Base-by-base conservation (phyloP, 1,140 invertebrate genomes). In the Mesaphorura yosii region DNA sequence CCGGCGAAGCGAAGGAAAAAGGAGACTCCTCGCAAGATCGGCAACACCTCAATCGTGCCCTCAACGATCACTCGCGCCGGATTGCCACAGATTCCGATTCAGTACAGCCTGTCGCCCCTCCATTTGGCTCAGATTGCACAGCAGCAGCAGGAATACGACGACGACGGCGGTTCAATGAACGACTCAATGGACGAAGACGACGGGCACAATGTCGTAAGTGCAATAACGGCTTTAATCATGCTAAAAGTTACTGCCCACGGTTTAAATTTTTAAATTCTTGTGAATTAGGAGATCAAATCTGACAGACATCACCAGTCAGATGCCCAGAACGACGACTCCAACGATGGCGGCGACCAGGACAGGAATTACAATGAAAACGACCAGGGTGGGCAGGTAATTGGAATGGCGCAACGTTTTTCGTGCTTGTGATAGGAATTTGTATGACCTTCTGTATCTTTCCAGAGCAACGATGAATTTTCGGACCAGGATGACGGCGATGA, bases 1-100 rank as follows among this genome's bases (percentile, higher is more conserved):
- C n/a, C 61, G 12, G 25, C 61, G 2, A 63, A 63, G 34, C 20
- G 61, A n/a, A 22, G 61, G n/a, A 63, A 59, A 55, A 63, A 63
- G 53, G 61, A 63, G 40, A 63, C 57, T 2, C 61, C 61, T 4
- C 25, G 59, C 0, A 23, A 56, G 17, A 58, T 58, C 23, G 56
- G 55, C 41, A 52, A 57, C 26, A 55, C 55, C n/a, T n/a, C n/a
- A n/a, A n/a, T 10, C 34, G 54, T 6, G 48, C 51, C 2, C 1
- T 47, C 7, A 50, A 38, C 25, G n/a, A n/a, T n/a, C n/a, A n/a
- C n/a, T n/a, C n/a, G 37, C 26, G 48, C 26, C 47, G 48, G 53
- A 49, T 23, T 37, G 38, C 28, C 45, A 47, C 12, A n/a, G 10
- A 42, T 14, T 42, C 10, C 10, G 47, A 6, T 37, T 12, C 7